Conservation (phyloP, 2,113 vertebrate species). For the Hystrix brachyura region DNA sequence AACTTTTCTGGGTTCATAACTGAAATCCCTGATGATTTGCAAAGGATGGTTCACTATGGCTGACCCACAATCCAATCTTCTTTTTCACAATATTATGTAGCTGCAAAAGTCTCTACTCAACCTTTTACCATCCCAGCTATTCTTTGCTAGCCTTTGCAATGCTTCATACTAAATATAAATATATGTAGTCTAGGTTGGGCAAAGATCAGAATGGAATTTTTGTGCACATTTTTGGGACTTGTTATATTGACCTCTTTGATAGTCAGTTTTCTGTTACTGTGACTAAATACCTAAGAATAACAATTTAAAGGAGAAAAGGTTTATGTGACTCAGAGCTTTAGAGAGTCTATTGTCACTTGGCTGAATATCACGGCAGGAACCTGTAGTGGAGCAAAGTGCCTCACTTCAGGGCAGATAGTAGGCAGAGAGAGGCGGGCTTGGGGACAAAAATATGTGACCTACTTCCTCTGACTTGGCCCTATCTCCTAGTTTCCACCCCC, state of each 20-base stretch:
- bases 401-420: too few relatives aligned
- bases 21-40: neutral
- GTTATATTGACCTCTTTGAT: neutral
- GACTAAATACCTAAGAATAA: too few relatives aligned
- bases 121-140: neutral
- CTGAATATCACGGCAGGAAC: too few relatives aligned
- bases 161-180: neutral
- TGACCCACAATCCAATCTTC: neutral
- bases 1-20: neutral
- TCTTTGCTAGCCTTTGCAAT: neutral
- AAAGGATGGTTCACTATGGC: neutral
- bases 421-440: too few relatives aligned
- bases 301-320: too few relatives aligned
- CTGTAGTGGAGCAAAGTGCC: too few relatives aligned
- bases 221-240: neutral
- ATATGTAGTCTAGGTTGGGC: neutral
- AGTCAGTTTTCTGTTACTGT: too few relatives aligned
- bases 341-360: too few relatives aligned
- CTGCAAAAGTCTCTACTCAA: neutral
- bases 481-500: too few relatives aligned
- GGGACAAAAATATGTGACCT: too few relatives aligned
- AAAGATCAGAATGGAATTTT: neutral
- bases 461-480: too few relatives aligned
- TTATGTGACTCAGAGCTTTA: too few relatives aligned
- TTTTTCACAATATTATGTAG: neutral